Conservation (phyloP, 2,888 invertebrate species). For the Adelognathus sp. region DNA sequence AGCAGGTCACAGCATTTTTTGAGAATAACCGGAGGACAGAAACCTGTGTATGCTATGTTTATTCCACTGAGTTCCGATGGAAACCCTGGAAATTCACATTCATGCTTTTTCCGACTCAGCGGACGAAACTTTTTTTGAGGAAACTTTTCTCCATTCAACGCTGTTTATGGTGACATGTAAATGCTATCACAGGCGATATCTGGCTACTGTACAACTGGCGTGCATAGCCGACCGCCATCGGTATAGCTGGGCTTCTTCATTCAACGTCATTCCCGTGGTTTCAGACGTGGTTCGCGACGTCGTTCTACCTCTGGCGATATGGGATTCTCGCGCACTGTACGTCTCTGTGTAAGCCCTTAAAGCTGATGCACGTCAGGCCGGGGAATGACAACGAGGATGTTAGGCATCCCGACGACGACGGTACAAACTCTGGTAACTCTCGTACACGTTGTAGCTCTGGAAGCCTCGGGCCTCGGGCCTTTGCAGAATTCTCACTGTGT, state of each 20-base stretch:
- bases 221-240: background rate
- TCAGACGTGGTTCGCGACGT: background rate
- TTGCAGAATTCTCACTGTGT: background rate
- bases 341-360: constrained; percentile 27
- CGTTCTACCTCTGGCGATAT: constrained; percentile 23
- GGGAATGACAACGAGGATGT: constrained; percentile 31
- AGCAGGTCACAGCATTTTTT: constrained; percentile 1
- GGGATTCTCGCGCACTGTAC: background rate
- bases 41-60: background rate
- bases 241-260: background rate
- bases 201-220: constrained; percentile 1
- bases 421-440: constrained; percentile 11
- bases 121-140: background rate
- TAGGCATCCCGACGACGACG: constrained; percentile 31
- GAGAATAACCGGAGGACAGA: constrained; percentile 33
- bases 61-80: background rate
- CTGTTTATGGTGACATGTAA: background rate
- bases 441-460: background rate
- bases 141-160: background rate
- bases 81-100: constrained; percentile 23
- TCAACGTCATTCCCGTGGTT: constrained; percentile 6
- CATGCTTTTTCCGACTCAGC: background rate
- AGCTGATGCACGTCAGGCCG: constrained; percentile 24
- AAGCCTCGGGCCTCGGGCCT: constrained; percentile 4
- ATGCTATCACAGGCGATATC: background rate